A percentile compares a stretch with the other conserved stretches of the same genome.
Evolutionary conservation across 2,888 invertebrate species (phyloP).

Genomic region (Morpho deidamia): DNA sequence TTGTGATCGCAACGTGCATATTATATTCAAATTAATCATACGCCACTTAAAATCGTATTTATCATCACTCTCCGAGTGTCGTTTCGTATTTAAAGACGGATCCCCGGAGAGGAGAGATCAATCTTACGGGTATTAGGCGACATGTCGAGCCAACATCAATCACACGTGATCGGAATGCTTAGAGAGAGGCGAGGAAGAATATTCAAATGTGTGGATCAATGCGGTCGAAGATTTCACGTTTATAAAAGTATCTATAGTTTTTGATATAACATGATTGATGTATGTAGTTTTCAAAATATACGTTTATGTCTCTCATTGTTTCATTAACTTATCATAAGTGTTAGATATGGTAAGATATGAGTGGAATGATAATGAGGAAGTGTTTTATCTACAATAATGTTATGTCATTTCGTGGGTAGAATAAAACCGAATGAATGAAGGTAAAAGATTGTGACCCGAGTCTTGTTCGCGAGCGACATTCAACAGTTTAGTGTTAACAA

Average conservation of each 20-base stretch:
- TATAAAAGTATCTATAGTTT: not conserved
- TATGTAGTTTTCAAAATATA: no score
- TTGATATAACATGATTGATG: constrained; percentile 36
- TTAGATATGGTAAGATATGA: no score
- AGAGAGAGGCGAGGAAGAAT: constrained; percentile 46
- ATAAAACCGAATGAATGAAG: no score
- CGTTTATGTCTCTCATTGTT: no score
- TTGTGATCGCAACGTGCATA: not conserved
- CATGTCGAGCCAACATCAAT: constrained; percentile 45
- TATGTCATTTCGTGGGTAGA: no score
- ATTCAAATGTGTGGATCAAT: constrained; percentile 26
- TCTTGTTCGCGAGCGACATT: no score
- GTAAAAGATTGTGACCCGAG: no score
- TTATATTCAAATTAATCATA: constrained; percentile 19
- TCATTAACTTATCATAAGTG: no score
- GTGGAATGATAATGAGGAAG: no score
- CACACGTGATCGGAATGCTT: constrained; percentile 47
- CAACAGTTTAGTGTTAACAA: no score
- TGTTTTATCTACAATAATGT: no score
- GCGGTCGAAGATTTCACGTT: no score
- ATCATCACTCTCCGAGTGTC: constrained; percentile 13
- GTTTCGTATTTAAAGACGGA: constrained; percentile 17
- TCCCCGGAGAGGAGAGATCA: constrained; percentile 45
- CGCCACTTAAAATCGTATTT: constrained; percentile 24
- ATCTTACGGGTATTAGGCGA: constrained; percentile 58